phyloP scores from a whole-genome alignment of 2,888 invertebrate species.

The Drosophila mimetica region DNA sequence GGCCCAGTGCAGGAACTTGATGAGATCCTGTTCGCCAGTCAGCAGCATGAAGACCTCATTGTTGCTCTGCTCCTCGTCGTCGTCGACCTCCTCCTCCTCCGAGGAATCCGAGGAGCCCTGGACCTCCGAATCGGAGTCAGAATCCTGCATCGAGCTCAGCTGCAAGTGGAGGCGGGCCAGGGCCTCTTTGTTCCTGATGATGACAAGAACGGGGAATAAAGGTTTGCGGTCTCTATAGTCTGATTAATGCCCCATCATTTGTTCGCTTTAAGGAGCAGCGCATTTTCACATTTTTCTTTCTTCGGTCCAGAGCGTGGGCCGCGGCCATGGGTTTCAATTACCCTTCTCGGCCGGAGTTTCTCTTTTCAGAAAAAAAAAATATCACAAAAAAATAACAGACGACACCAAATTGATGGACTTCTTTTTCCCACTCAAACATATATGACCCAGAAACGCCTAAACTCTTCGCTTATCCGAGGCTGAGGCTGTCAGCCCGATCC shows the following conservation, averaged over 20 bases:
- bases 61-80: slow-evolving; percentile 51
- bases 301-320: slow-evolving; percentile 59
- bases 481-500: slow-evolving; percentile 61
- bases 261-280: slow-evolving; percentile 65
- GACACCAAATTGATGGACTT: slow-evolving; percentile 62
- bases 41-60: slow-evolving; percentile 78
- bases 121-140: slow-evolving; percentile 7
- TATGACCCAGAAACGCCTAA: slow-evolving; percentile 48
- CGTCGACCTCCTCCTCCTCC: slow-evolving; percentile 26
- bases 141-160: slow-evolving; percentile 47
- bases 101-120: slow-evolving; percentile 20
- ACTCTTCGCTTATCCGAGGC: slow-evolving; percentile 49
- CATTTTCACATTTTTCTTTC: slow-evolving; percentile 54
- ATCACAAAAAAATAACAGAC: not conserved
- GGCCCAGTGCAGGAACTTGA: slow-evolving; percentile 81
- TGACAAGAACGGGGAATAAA: not conserved
- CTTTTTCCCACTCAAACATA: slow-evolving; percentile 50
- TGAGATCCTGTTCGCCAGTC: slow-evolving; percentile 80
- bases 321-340: slow-evolving; percentile 70
- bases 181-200: slow-evolving; percentile 62
- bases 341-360: slow-evolving; percentile 41
- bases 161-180: slow-evolving; percentile 55
- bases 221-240: slow-evolving; percentile 44
- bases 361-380: slow-evolving; percentile 48
- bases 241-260: slow-evolving; percentile 65